phyloP scores from a whole-genome alignment of 1,140 invertebrate genomes.

The Drosophila ironensis region DNA sequence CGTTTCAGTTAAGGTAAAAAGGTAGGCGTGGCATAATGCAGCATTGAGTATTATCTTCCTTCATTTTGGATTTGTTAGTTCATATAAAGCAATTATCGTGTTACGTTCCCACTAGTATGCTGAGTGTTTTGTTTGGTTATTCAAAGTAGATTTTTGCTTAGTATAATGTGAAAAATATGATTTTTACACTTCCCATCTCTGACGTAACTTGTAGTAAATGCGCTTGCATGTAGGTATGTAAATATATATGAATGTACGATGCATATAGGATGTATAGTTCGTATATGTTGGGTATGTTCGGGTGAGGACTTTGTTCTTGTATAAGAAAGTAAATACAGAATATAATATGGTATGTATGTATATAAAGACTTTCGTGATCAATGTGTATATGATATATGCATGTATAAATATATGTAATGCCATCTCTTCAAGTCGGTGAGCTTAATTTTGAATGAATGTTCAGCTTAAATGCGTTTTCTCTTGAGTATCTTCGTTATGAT shows the following conservation, averaged over 20 bases:
- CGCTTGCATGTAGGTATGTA: conserved; percentile 45
- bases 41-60: conserved; percentile 58
- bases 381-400: conserved; percentile 54
- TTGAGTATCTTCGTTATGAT: conserved; percentile 40
- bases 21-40: conserved; percentile 68
- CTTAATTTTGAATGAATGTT: conserved; percentile 72
- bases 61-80: conserved; percentile 25
- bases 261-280: conserved; percentile 39
- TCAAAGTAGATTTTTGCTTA: conserved; percentile 32
- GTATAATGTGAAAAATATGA: conserved; percentile 65
- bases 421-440: conserved; percentile 65
- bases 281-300: conserved; percentile 37
- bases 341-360: conserved; percentile 29
- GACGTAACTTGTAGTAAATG: conserved; percentile 32
- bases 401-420: conserved; percentile 56
- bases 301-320: conserved; percentile 37
- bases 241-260: conserved; percentile 30
- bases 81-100: conserved; percentile 58
- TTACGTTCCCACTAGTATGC: conserved; percentile 44
- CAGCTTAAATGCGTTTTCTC: conserved; percentile 38
- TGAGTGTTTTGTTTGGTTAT: conserved; percentile 29
- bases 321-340: conserved; percentile 52
- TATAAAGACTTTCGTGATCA: conserved; percentile 19
- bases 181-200: conserved; percentile 41
- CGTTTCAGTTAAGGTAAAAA: conserved; percentile 61